Conservation (phyloP, 2,888 invertebrate genomes). For the Lepetodrilus schrolli region DNA sequence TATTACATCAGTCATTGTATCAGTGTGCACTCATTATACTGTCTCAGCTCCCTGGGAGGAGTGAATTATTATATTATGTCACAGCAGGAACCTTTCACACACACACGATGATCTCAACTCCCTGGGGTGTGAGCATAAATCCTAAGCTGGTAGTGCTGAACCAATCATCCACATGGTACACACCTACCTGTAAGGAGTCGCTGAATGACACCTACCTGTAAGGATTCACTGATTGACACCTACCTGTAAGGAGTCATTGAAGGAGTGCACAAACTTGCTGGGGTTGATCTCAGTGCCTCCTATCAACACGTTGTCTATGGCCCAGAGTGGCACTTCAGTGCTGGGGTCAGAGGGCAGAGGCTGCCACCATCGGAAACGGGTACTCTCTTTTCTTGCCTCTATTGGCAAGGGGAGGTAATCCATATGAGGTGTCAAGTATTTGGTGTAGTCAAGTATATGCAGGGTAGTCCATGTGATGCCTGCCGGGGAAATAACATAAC, state of each 20-base stretch:
- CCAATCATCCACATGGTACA: too few species aligned
- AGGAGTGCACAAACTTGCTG: slow-evolving; percentile 67
- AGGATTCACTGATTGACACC: too few species aligned
- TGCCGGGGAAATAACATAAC: slow-evolving; percentile 33
- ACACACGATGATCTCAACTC: too few species aligned
- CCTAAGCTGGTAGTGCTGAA: too few species aligned
- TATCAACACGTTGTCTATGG: slow-evolving; percentile 75
- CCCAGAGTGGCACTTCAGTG: slow-evolving; percentile 68
- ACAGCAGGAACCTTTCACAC: too few species aligned
- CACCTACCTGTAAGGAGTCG: too few species aligned
- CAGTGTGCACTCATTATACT: too few species aligned
- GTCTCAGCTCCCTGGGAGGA: too few species aligned
- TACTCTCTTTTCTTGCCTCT: slow-evolving; percentile 65
- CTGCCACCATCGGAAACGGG: slow-evolving; percentile 72
- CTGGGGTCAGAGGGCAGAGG: slow-evolving; percentile 50
- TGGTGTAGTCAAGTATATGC: slow-evolving; percentile 68
- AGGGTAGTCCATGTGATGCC: slow-evolving; percentile 72
- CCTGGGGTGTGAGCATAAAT: too few species aligned
- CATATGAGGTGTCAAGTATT: slow-evolving; percentile 59
- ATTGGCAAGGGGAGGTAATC: slow-evolving; percentile 72
- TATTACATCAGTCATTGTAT: too few species aligned
- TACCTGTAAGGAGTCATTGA: slow-evolving; percentile 54
- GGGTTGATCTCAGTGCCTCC: slow-evolving; percentile 76
- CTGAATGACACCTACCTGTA: too few species aligned
- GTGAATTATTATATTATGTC: too few species aligned